A percentile compares a stretch with the other conserved stretches of the same genome.
Evolutionary conservation across 2,113 vertebrate species (phyloP).

Genomic region (Psophia crepitans): DNA sequence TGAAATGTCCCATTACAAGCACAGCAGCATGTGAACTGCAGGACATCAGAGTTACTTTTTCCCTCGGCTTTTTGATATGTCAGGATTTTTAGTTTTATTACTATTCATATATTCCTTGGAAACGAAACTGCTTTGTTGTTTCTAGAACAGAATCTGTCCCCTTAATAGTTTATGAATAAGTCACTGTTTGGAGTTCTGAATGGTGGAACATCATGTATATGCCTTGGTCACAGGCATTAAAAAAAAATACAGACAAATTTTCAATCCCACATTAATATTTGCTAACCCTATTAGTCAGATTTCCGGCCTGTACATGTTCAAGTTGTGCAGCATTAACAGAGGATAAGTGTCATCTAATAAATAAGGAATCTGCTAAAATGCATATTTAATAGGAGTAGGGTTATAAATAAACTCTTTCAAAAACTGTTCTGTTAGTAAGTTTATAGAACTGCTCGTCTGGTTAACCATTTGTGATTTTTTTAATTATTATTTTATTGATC

Average conservation of each 20-base stretch:
- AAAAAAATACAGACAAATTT: not conserved
- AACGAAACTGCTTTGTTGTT: constrained; percentile 33
- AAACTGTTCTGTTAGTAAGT: not conserved
- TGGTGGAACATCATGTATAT: not conserved
- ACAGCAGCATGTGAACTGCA: constrained; percentile 37
- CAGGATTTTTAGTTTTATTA: constrained; percentile 41
- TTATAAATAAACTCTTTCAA: not conserved
- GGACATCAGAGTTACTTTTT: constrained; percentile 41
- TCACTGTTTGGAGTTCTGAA: constrained; percentile 34
- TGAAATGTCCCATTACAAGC: constrained; percentile 44
- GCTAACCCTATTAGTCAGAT: not conserved
- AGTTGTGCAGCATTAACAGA: not conserved
- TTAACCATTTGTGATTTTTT: not conserved
- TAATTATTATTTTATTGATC: not conserved
- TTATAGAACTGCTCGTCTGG: not conserved
- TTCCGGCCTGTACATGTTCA: not conserved
- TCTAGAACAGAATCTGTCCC: not conserved
- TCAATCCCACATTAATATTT: not conserved
- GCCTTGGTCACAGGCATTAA: not conserved
- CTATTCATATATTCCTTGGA: constrained; percentile 44
- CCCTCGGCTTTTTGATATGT: constrained; percentile 12
- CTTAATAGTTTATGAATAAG: constrained; percentile 18
- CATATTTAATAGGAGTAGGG: not conserved
- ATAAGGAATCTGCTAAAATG: not conserved
- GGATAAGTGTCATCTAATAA: not conserved